These are phyloP conservation scores for Cygnus buccinator DNA, from an alignment of 2,113 vertebrate species.

Conservation along the genomic window DNA sequence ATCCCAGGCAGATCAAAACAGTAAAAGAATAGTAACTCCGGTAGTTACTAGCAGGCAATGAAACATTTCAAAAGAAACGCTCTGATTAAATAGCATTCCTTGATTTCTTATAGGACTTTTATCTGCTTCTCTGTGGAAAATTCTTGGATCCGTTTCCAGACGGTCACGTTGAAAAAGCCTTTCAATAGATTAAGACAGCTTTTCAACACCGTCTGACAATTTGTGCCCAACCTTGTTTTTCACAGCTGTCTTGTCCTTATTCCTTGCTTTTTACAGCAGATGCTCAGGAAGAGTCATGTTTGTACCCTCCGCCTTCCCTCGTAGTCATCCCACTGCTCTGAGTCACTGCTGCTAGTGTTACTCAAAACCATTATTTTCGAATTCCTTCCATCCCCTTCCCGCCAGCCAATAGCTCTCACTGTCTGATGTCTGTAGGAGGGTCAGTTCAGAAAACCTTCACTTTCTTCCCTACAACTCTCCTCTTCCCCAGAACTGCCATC, in stretches of 20 bases:
- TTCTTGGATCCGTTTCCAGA: not conserved
- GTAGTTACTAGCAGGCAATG: not conserved
- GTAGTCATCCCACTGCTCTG: rapidly evolving
- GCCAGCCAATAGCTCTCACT: not conserved
- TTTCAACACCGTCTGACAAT: not conserved
- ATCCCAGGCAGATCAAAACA: not conserved
- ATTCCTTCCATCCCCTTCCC: not conserved
- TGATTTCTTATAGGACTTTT: not conserved
- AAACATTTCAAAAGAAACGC: not conserved
- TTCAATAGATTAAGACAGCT: not conserved
- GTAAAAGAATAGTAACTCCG: not conserved
- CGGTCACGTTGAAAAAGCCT: not conserved
- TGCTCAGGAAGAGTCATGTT: not conserved
- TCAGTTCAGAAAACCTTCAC: too few species aligned
- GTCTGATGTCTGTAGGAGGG: not conserved
- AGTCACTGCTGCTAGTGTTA: not conserved
- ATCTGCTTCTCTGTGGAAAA: not conserved
- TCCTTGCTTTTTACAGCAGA: not conserved
- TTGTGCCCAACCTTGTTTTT: not conserved
- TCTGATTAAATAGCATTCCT: not conserved
- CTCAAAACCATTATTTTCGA: not conserved
- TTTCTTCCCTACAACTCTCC: not conserved
- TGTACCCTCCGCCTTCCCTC: not conserved
- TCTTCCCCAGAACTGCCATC: not conserved
- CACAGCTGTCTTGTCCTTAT: not conserved